Evolutionary conservation across 2,113 vertebrate genomes (phyloP).

Genomic region (Sinocyclocheilus maitianheensis): DNA sequence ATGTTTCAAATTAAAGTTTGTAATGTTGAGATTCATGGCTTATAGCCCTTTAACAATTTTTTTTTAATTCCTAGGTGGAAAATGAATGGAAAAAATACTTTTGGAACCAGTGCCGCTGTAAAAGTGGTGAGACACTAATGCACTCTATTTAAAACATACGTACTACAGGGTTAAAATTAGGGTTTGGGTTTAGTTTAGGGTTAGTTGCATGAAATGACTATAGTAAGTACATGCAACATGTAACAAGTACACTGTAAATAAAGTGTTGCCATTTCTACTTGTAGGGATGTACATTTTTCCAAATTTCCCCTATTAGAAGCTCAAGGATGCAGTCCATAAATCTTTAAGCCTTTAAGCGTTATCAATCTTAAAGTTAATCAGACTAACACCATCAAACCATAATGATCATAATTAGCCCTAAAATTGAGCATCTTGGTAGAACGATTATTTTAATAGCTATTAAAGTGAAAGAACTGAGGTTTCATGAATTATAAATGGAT

Average conservation of each 20-base stretch:
- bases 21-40: too few species aligned
- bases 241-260: background rate
- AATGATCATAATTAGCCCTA: constrained; percentile 26
- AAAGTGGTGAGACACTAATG: background rate
- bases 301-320: background rate
- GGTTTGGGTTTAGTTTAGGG: too few species aligned
- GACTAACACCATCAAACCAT: constrained; percentile 6
- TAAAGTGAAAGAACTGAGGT: background rate
- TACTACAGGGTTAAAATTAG: too few species aligned
- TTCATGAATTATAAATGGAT: constrained; percentile 33
- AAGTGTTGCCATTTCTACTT: background rate
- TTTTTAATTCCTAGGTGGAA: too few species aligned
- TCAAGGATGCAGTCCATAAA: constrained; percentile 23
- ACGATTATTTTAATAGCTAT: constrained; percentile 18
- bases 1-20: too few species aligned
- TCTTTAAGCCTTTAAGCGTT: background rate
- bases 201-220: too few species aligned
- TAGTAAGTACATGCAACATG: background rate
- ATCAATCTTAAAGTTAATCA: constrained; percentile 21
- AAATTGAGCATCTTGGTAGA: constrained; percentile 24
- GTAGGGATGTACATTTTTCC: background rate
- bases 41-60: too few species aligned
- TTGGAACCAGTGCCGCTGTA: background rate
- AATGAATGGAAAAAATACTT: background rate
- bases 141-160: background rate